These are phyloP conservation scores for Charadrius vociferus DNA, from an alignment of 2,113 vertebrate genomes.

Conservation along the genomic window DNA sequence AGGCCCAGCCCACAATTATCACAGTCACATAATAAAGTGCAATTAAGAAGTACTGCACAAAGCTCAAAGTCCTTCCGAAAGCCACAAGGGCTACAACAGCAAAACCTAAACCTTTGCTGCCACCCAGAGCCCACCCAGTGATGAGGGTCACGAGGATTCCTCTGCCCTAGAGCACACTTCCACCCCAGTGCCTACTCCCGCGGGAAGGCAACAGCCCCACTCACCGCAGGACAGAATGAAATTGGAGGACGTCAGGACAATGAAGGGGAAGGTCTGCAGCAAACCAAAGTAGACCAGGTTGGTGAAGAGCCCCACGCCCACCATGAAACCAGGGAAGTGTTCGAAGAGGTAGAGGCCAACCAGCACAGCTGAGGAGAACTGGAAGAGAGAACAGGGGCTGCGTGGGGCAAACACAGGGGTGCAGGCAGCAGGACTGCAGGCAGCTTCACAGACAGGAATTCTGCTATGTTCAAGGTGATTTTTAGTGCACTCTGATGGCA, in stretches of 20 bases:
- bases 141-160: accelerated
- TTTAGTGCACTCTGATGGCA: neutral
- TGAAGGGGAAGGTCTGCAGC: constrained; percentile 94
- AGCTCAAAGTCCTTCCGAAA: neutral
- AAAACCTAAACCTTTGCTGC: neutral
- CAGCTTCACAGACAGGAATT: neutral
- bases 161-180: neutral
- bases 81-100: too few relatives aligned
- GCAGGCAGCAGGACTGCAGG: too few relatives aligned
- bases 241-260: constrained; percentile 93
- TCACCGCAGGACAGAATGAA: constrained; percentile 95
- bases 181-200: neutral
- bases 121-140: neutral
- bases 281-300: constrained; percentile 95
- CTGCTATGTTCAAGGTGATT: accelerated
- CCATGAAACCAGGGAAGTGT: constrained; percentile 86
- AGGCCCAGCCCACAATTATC: neutral
- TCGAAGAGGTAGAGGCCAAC: constrained; percentile 90
- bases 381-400: neutral
- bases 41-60: too few relatives aligned
- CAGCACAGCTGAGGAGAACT: constrained; percentile 93
- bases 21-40: neutral
- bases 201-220: neutral
- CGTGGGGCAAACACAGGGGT: neutral
- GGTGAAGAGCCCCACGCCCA: constrained; percentile 92